Percentiles rank a stretch among this genome's conserved stretches.
Evolutionary conservation across 2,888 invertebrate genomes (phyloP).

Genomic region (Cerceris rybyensis): DNA sequence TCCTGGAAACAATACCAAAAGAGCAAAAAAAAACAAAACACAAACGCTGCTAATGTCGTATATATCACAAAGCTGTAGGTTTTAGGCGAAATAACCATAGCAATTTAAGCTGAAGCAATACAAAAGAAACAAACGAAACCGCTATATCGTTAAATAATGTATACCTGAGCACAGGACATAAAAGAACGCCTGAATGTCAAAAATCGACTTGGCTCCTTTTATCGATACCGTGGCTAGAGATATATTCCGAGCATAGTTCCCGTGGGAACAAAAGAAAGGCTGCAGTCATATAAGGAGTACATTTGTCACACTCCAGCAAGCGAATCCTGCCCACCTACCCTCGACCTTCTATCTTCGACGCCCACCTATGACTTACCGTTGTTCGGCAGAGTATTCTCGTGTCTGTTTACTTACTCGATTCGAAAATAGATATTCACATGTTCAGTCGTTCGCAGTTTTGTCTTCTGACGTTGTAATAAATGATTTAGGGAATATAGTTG

Average conservation of each 20-base stretch:
- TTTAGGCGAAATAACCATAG: too few relatives aligned
- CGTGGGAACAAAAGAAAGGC: conserved; percentile 40
- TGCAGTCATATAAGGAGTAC: conserved; percentile 53
- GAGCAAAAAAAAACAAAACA: too few relatives aligned
- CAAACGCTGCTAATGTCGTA: too few relatives aligned
- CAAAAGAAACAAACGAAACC: too few relatives aligned
- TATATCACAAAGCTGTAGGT: too few relatives aligned
- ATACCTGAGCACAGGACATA: conserved; percentile 24
- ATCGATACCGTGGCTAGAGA: conserved; percentile 29
- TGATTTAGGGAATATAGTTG: conserved; percentile 5
- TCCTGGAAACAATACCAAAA: too few relatives aligned
- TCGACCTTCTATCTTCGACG: conserved; percentile 13
- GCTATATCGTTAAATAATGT: too few relatives aligned
- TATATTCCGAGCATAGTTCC: conserved; percentile 50
- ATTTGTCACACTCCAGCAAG: conserved; percentile 44
- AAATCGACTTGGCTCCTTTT: conserved; percentile 22
- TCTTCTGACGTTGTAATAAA: conserved; percentile 18
- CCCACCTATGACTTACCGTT: conserved; percentile 8
- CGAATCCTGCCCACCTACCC: conserved; percentile 17
- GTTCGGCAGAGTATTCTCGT: neutral
- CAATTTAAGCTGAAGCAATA: too few relatives aligned
- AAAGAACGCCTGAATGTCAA: too few relatives aligned
- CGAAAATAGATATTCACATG: conserved; percentile 32
- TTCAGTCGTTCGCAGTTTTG: neutral
- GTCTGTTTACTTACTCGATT: conserved; percentile 9